Base-by-base conservation (phyloP, 2,888 invertebrate genomes). In the Lithosia quadra region DNA sequence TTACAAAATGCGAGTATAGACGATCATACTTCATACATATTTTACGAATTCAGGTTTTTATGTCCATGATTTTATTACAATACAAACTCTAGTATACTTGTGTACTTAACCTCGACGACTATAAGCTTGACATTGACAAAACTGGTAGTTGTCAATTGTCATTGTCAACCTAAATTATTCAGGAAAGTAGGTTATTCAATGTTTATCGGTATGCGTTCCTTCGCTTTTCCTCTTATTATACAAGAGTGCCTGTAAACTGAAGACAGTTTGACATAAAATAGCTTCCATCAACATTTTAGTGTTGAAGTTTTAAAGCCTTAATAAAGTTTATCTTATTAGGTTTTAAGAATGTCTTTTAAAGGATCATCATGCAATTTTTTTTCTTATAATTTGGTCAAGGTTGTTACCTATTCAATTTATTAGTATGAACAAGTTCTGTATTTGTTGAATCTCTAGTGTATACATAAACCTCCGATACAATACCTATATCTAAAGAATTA, bases 111-210 rank as follows among this genome's bases (percentile, higher is more conserved):
- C 21, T 56, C 55, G 13, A 56, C 0, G 3, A 13, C 1, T 1
- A 21, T 3, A 55, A 24, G 10, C 22, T 22, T 43, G 43, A 43
- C 13, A 43, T 43, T 43, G 10, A 43, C 43, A 43, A 13, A n/a
- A n/a, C n/a, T n/a, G n/a, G n/a, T n/a, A n/a, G n/a, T 9, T 13
- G 18, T 10, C 11, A 56, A 22, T 24, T 56, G 3, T 24, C 49
- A 49, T n/a, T 49, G 49, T 49, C 49, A 49, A 49, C 49, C n/a
- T n/a, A 1, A 49, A 49, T n/a, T 49, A 49, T n/a, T 49, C 49
- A 49, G 49, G n/a, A n/a, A 49, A 49, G 49, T 49, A 49, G 49
- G 49, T 49, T 49, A 15, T 49, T 49, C 49, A 49, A 49, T 49
- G 18, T n/a, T 43, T n/a, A n/a, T n/a, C 49, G 49, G 18, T 49